Conservation (phyloP, 2,113 vertebrate species). For the Gymnogyps californianus region DNA sequence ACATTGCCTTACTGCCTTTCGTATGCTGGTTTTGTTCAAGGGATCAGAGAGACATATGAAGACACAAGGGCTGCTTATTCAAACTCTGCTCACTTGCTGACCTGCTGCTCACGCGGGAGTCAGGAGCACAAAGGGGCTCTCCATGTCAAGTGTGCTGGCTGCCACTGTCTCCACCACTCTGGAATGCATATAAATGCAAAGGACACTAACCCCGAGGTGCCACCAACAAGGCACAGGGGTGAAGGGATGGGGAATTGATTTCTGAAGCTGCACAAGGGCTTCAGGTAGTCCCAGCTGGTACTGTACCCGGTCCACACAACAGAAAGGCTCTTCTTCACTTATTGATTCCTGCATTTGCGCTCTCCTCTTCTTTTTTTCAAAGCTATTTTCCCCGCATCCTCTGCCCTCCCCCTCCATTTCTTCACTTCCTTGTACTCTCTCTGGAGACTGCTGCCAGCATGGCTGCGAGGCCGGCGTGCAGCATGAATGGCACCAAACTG, state of each 20-base stretch:
- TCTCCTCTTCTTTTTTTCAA: neutral
- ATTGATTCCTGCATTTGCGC: neutral
- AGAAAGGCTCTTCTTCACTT: neutral
- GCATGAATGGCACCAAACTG: neutral
- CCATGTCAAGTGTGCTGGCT: constrained; percentile 68
- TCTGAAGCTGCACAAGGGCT: neutral
- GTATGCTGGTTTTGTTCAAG: constrained; percentile 61
- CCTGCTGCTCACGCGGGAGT: constrained; percentile 55
- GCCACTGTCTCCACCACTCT: neutral
- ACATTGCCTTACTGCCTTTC: constrained; percentile 57
- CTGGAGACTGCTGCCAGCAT: neutral
- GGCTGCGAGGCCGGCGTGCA: neutral
- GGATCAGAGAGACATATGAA: constrained; percentile 63
- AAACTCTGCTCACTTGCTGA: constrained; percentile 58
- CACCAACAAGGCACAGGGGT: constrained; percentile 1
- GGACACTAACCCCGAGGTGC: constrained; percentile 33
- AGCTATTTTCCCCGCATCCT: neutral
- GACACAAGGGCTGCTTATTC: constrained; percentile 70
- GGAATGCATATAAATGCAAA: constrained; percentile 61
- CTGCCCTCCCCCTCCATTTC: neutral
- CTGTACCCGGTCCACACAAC: neutral
- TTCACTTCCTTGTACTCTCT: neutral
- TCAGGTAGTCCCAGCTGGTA: neutral
- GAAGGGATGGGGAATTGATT: neutral
- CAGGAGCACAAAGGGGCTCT: constrained; percentile 68